Evolutionary conservation across 2,888 invertebrate species (phyloP).

Genomic region (Eupeodes luniger): DNA sequence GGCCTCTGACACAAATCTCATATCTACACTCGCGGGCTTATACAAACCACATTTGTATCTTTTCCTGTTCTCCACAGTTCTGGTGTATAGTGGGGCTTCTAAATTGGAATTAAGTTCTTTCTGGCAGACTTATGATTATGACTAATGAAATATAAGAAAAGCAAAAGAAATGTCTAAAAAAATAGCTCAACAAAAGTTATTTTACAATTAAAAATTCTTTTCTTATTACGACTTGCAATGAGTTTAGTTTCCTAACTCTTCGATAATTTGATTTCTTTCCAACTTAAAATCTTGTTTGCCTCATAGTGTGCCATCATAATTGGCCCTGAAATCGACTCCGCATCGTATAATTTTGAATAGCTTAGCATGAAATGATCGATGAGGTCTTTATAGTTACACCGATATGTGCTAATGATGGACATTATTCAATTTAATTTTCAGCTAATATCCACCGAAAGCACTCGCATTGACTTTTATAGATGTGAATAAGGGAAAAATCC

Average conservation of each 20-base stretch:
- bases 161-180: too few relatives aligned
- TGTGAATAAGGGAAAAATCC: background rate
- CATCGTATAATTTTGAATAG: conserved; percentile 74
- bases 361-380: conserved; percentile 75
- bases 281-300: background rate
- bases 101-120: background rate
- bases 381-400: conserved; percentile 76
- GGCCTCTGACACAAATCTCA: conserved; percentile 29
- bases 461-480: conserved; percentile 49
- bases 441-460: conserved; percentile 61
- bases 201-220: too few relatives aligned
- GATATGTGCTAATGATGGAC: conserved; percentile 76
- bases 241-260: too few relatives aligned
- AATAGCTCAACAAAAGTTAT: too few relatives aligned
- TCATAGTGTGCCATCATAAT: conserved; percentile 8
- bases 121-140: too few relatives aligned
- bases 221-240: too few relatives aligned
- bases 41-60: background rate
- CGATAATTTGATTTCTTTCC: background rate
- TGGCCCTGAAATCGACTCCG: conserved; percentile 62
- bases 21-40: background rate
- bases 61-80: background rate
- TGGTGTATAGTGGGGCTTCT: background rate
- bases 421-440: conserved; percentile 76
- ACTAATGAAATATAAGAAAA: too few relatives aligned